phyloP scores from a whole-genome alignment of 2,888 invertebrate genomes.

The Argyresthia albistria region DNA sequence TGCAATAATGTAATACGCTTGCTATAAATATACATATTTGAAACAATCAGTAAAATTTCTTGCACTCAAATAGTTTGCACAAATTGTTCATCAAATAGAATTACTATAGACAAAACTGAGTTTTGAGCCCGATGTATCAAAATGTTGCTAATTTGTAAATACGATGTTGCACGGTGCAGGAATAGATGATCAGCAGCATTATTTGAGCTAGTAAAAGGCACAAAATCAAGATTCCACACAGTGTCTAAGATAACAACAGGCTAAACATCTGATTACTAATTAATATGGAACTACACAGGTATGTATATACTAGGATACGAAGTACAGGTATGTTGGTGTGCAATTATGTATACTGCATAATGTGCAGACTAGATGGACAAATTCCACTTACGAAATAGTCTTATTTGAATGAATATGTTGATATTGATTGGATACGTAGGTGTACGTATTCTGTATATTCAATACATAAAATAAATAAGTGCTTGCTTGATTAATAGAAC shows the following conservation, averaged over 20 bases:
- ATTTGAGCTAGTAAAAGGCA: slow-evolving; percentile 51
- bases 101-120: neutral
- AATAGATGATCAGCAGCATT: slow-evolving; percentile 25
- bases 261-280: neutral
- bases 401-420: too few species aligned
- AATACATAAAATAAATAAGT: too few species aligned
- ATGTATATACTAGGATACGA: too few species aligned
- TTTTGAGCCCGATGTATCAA: slow-evolving; percentile 1
- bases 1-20: slow-evolving; percentile 58
- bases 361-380: too few species aligned
- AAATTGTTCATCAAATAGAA: slow-evolving; percentile 38
- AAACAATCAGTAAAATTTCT: slow-evolving; percentile 57
- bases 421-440: too few species aligned
- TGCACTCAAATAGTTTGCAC: slow-evolving; percentile 60
- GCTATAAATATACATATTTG: slow-evolving; percentile 42
- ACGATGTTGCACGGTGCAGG: neutral
- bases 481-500: too few species aligned
- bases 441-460: too few species aligned
- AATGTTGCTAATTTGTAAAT: slow-evolving; percentile 1
- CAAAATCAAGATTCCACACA: slow-evolving; percentile 38
- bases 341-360: too few species aligned
- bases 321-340: too few species aligned
- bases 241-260: neutral
- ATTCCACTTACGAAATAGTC: too few species aligned
- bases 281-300: too few species aligned